Conservation (phyloP, 2,797 vertebrate genomes). For the Xenopus petersii region DNA sequence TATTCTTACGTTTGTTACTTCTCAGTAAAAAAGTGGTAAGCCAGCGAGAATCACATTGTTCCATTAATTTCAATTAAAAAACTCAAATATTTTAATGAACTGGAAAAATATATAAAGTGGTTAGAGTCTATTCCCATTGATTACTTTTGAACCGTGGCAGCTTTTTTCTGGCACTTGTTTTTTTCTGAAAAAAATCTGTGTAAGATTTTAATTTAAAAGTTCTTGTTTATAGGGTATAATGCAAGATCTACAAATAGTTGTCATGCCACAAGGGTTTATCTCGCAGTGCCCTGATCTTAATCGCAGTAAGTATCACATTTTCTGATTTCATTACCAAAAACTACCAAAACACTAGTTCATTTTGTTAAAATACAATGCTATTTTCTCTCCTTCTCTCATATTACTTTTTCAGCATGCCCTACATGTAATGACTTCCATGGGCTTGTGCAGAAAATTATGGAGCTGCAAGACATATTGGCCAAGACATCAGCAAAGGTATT, state of each 20-base stretch:
- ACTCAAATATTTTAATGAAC: too few species aligned
- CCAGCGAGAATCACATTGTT: too few species aligned
- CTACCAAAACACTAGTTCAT: background rate
- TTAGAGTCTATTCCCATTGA: too few species aligned
- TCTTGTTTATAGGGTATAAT: slow-evolving; percentile 79
- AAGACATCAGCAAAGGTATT: slow-evolving; percentile 97
- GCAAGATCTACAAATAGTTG: slow-evolving; percentile 93
- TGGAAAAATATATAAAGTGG: too few species aligned
- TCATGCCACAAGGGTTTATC: slow-evolving; percentile 97
- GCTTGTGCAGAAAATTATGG: slow-evolving; percentile 98
- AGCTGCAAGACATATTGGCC: slow-evolving; percentile 92
- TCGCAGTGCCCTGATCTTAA: slow-evolving; percentile 96
- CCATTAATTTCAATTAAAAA: too few species aligned
- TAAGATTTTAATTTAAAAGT: too few species aligned
- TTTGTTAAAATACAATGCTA: slow-evolving; percentile 38
- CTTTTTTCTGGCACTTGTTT: too few species aligned
- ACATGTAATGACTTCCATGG: slow-evolving; percentile 98
- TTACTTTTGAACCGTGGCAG: too few species aligned
- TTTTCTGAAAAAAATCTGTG: too few species aligned
- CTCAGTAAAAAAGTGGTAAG: too few species aligned
- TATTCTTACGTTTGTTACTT: too few species aligned
- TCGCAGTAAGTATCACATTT: slow-evolving; percentile 83
- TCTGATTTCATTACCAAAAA: slow-evolving; percentile 50
- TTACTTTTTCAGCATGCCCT: slow-evolving; percentile 80
- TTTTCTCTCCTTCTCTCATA: slow-evolving; percentile 26